A percentile compares a stretch with the other conserved stretches of the same genome.
phyloP scores from a whole-genome alignment of 2,888 invertebrate species.

The Lamproptera curius region DNA sequence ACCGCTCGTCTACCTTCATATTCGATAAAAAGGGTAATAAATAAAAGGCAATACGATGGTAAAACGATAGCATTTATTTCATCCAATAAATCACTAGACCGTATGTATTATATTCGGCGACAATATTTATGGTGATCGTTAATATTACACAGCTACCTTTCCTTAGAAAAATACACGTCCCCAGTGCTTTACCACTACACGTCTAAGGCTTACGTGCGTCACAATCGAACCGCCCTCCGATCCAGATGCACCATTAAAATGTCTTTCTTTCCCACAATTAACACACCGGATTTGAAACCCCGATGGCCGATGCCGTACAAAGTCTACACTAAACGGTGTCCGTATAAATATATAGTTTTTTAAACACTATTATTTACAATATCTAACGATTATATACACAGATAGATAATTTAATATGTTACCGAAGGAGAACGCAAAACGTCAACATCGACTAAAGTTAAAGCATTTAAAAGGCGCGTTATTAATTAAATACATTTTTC shows the following conservation, averaged over 20 bases:
- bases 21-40: too few relatives aligned
- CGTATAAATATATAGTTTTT: conserved; percentile 52
- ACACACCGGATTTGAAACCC: conserved; percentile 39
- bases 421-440: conserved; percentile 37
- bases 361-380: conserved; percentile 65
- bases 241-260: conserved; percentile 46
- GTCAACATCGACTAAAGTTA: conserved; percentile 62
- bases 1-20: too few relatives aligned
- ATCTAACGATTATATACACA: conserved; percentile 72
- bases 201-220: not conserved
- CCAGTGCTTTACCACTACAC: conserved; percentile 63
- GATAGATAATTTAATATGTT: conserved; percentile 54
- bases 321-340: conserved; percentile 31
- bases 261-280: conserved; percentile 33
- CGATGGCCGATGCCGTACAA: conserved; percentile 32
- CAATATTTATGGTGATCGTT: not conserved
- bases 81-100: conserved; percentile 27
- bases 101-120: too few relatives aligned
- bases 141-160: conserved; percentile 42
- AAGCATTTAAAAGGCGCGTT: conserved; percentile 74
- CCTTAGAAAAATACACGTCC: conserved; percentile 76
- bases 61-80: conserved; percentile 52
- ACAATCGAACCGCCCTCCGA: too few relatives aligned
- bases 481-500: conserved; percentile 56
- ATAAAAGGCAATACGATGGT: conserved; percentile 36